Evolutionary conservation across 2,888 invertebrate genomes (phyloP), one percentile per base, ranked within the genome.

Genomic region (Phanerotoma sp.): DNA sequence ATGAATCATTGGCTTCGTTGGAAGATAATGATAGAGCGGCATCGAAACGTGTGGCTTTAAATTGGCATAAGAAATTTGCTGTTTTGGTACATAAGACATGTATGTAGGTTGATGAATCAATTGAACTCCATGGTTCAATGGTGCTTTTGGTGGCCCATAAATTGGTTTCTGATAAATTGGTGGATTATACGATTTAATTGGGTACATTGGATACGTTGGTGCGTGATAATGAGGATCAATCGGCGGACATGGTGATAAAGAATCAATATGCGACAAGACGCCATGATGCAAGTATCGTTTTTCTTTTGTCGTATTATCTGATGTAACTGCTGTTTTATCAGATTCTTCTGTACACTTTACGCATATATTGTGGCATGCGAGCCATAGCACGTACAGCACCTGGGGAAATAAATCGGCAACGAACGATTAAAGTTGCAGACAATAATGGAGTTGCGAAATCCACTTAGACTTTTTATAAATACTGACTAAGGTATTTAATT

Each of bases 351-450:
- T 5, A 16, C 22, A 22, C 16, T 16, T 16, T 10, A 42, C 33
- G 2, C 38, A 20, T 4, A 56, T 71, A 46, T 66, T 64, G 9
- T 25, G 3, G 25, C 25, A 25, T 54, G 71, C 63, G 48, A 76
- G 63, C 67, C 73, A 75, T 62, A 73, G 57, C 50, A 74, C 54
- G 56, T 68, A 63, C 21, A 70, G 58, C 55, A 75, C 58, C 76
- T 75, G 51, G 4, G 9, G 18, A 50, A 25, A 25, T 25, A 25
- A 25, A 25, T 25, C 9, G 9, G 25, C 7, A 25, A 25, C 5
- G 25, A 9, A 25, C 25, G 25, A 25, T 25, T 25, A 25, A 25
- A 25, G 25, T 25, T 25, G 25, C 25, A 25, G 1, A 25, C 25
- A 25, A 25, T 25, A 25, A 25, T 9, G 9, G 9, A 25, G 25